Evolutionary conservation across 2,113 vertebrate species (phyloP), one percentile per base, ranked within the genome.

Genomic region (Cathartes aura): DNA sequence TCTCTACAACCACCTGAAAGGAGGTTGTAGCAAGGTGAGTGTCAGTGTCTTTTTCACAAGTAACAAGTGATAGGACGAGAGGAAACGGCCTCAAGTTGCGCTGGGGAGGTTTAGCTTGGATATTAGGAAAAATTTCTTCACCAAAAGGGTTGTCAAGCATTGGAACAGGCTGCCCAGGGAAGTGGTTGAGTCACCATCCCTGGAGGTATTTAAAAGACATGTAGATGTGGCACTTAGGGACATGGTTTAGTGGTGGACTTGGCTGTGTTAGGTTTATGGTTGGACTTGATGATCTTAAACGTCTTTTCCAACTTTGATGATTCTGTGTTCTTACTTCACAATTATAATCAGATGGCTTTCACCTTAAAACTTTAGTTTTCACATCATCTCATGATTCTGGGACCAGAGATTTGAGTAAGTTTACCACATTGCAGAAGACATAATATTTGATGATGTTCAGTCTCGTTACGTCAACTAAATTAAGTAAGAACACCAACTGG

Each of bases 81-180:
- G 32, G 32, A 20, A 30, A 30, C 0, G 12, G 38, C 36, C 17
- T 29, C 30, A 14, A 7, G 56, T 43, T 62, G 56, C 0, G 0
- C 38, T 24, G 24, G 36, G 48, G 1, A 64, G 17, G n/a, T 27
- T 59, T 40, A 45, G 32, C 2, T 7, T 15, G 40, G 53, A 27
- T 8, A 10, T 27, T 1, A 2, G 40, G 30, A 12, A 43, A 45
- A 8, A n/a, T 5, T 27, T 30, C 16, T 8, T 72, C 7, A 7
- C 24, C 0, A 0, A 19, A 84, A 20, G 48, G 13, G 23, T 42
- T 9, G 2, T 30, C 7, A 2, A 2, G 14, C 30, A 2, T 0
- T 42, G 24, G 23, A 18, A 4, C 17, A 8, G 55, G 30, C 19
- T 83, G 55, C 66, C 45, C 45, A 23, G 66, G 55, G 67, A 29